Conservation (phyloP, 1,140 invertebrate species). For the Eubasilissa regina region DNA sequence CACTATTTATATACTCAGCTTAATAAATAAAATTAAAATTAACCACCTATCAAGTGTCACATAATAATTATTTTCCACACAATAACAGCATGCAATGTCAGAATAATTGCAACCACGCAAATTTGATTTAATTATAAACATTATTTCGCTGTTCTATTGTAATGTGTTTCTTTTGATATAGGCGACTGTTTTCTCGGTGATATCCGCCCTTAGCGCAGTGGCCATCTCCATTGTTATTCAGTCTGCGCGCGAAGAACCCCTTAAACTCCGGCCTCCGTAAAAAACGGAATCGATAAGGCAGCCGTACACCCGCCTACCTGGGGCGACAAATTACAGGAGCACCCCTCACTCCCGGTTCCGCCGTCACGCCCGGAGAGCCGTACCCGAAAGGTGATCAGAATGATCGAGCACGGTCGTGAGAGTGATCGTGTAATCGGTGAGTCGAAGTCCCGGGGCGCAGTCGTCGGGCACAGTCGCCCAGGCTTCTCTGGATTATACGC, state of each 20-base stretch:
- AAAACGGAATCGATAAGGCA: conserved; percentile 28
- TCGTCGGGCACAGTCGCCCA: not conserved
- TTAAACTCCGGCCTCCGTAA: conserved; percentile 17
- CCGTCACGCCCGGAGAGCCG: no score
- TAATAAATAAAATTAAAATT: no score
- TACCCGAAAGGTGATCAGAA: no score
- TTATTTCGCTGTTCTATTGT: no score
- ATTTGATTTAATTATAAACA: no score
- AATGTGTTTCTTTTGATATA: no score
- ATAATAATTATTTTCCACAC: no score
- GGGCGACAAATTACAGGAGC: conserved; percentile 1
- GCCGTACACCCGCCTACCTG: conserved; percentile 11
- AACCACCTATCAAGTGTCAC: no score
- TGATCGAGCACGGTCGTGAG: not conserved
- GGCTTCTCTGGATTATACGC: conserved; percentile 19
- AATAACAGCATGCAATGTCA: no score
- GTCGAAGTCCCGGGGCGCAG: not conserved
- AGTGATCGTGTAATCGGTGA: not conserved
- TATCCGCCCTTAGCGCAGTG: not conserved
- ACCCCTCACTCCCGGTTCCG: no score
- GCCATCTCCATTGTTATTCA: not conserved
- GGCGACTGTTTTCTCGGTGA: not conserved
- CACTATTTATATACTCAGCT: no score
- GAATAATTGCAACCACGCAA: no score
- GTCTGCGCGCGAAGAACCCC: conserved; percentile 14